Evolutionary conservation across 2,113 vertebrate species (phyloP), one percentile per base, ranked within the genome.

Genomic region (Podarcis raffonei): DNA sequence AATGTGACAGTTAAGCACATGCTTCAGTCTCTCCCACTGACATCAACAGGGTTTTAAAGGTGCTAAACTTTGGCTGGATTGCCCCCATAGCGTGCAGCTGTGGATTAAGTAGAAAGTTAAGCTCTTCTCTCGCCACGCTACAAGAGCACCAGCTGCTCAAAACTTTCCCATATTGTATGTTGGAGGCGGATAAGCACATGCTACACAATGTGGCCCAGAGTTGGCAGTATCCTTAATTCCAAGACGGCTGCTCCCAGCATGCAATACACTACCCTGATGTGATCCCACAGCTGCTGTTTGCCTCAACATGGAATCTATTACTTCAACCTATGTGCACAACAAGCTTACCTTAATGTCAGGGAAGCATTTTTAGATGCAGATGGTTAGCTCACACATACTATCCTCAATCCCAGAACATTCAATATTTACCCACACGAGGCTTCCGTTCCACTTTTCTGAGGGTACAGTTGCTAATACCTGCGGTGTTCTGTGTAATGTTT

Each of bases 291-390:
- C 87, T 11, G 16, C 69, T 23, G 32, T 0, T 1, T 0, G 0
- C 59, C 83, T 78, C 79, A 2, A 57, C 75, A 39, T 0, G 1
- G 88, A 93, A 89, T 66, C 39, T 23, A 16, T 88, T 88, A 66
- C 62, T 89, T 79, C 7, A 68, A 93, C 86, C 82, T 81, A 86
- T 87, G 84, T 76, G 93, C 87, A 83, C 82, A 69, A 23, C 80
- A 88, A 35, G 91, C 13, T 83, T 2, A 25, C 80, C 85, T 89
- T 92, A 92, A 92, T 91, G 92, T 92, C 91, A 92, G 69, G 79
- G 53, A 82, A 75, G 57, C 72, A 62, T 42, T 66, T 83, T 86
- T 74, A 78, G 66, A 84, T 53, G 87, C 74, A 93, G 89, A 91
- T 93, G 91, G 90, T 90, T 81, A 92, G 86, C 66, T 84, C 84